phyloP scores from a whole-genome alignment of 2,888 invertebrate species.

The Hirtodrosophila trivittata region DNA sequence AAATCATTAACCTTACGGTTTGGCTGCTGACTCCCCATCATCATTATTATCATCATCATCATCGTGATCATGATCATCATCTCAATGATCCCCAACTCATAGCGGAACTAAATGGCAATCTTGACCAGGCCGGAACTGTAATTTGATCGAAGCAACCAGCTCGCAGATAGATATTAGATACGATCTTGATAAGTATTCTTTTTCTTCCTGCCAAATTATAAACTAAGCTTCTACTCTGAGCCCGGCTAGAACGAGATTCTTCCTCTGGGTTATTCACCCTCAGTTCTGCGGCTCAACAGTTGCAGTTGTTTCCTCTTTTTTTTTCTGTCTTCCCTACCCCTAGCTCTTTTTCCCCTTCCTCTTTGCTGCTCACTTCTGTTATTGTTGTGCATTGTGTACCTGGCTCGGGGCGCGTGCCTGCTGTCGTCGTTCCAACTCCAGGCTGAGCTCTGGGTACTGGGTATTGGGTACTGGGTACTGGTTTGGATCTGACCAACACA shows the following conservation, averaged over 20 bases:
- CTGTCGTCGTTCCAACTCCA: conserved; percentile 72
- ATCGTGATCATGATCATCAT: conserved; percentile 15
- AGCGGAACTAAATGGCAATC: conserved; percentile 75
- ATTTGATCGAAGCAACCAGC: conserved; percentile 73
- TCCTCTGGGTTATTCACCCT: conserved; percentile 60
- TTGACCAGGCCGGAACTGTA: conserved; percentile 80
- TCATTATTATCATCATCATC: conserved; percentile 15
- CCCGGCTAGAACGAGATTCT: conserved; percentile 63
- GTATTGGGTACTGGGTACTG: conserved; percentile 3
- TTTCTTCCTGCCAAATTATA: conserved; percentile 71
- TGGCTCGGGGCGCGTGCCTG: conserved; percentile 80
- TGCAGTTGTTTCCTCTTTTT: conserved; percentile 58
- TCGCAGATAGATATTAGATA: conserved; percentile 67
- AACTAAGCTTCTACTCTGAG: conserved; percentile 40
- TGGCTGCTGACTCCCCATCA: conserved; percentile 31
- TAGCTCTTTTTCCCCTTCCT: conserved; percentile 15
- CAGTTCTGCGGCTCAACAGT: conserved; percentile 60
- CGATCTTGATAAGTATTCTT: conserved; percentile 54
- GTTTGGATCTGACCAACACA: conserved; percentile 52
- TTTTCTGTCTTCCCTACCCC: conserved; percentile 20
- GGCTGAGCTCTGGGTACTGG: neutral
- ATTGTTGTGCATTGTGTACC: conserved; percentile 55
- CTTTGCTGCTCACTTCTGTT: conserved; percentile 26
- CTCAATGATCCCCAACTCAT: conserved; percentile 13
- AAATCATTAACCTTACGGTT: conserved; percentile 65